Evolutionary conservation across 2,888 invertebrate genomes (phyloP).

Genomic region (Dryocosmus kuriphilus): DNA sequence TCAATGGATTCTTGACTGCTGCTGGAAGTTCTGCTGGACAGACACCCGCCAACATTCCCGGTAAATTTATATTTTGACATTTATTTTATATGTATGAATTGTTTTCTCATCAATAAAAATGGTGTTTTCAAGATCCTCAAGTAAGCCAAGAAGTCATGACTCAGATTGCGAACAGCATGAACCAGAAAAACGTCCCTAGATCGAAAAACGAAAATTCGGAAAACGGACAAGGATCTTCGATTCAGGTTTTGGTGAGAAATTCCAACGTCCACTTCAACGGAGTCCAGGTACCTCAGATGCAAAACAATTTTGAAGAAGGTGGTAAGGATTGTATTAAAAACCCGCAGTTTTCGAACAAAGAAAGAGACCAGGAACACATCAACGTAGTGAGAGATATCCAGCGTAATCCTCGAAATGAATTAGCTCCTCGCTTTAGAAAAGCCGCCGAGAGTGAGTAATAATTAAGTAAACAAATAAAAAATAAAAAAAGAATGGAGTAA

Average conservation of each 20-base stretch:
- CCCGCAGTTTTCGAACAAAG: conserved; percentile 27
- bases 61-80: neutral
- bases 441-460: conserved; percentile 60
- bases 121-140: conserved; percentile 37
- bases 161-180: conserved; percentile 44
- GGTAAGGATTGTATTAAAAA: conserved; percentile 44
- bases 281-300: conserved; percentile 37
- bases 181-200: conserved; percentile 44
- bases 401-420: conserved; percentile 52
- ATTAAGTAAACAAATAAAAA: neutral
- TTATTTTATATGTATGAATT: neutral
- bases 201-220: conserved; percentile 48
- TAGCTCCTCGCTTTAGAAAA: conserved; percentile 65
- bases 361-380: conserved; percentile 44
- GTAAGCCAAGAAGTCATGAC: conserved; percentile 50
- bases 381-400: conserved; percentile 48
- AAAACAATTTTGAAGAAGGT: conserved; percentile 47
- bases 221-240: conserved; percentile 40
- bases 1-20: neutral
- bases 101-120: neutral
- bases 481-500: too few species aligned
- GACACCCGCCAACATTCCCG: neutral
- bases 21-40: neutral
- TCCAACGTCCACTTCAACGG: conserved; percentile 38
- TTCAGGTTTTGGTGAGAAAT: conserved; percentile 45